Evolutionary conservation across 2,113 vertebrate genomes (phyloP).

Genomic region (Tenrec ecaudatus): DNA sequence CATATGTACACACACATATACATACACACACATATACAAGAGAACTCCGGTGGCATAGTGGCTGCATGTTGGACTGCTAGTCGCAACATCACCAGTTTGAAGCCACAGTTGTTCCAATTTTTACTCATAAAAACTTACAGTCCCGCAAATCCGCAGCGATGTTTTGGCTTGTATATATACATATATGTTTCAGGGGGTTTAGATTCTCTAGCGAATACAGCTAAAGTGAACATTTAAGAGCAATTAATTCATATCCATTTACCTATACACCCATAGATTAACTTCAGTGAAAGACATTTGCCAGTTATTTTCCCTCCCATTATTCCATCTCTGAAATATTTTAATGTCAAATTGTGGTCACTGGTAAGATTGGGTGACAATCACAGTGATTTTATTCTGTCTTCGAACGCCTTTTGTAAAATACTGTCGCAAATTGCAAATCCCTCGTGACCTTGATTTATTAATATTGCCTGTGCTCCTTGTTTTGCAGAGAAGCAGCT

Average conservation of each 20-base stretch:
- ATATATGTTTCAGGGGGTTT: no score
- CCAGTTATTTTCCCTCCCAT: conserved; percentile 58
- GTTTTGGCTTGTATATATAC: no score
- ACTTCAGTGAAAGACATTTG: conserved; percentile 63
- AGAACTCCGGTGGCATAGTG: no score
- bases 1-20: no score
- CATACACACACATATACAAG: no score
- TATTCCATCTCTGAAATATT: conserved; percentile 56
- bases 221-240: no score
- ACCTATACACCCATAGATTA: neutral
- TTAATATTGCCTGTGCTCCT: conserved; percentile 64
- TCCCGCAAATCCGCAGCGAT: no score
- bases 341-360: conserved; percentile 62
- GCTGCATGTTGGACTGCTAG: no score
- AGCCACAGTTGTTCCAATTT: no score
- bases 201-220: no score
- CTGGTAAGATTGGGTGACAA: conserved; percentile 73
- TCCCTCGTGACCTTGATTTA: conserved; percentile 69
- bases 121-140: no score
- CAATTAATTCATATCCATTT: neutral
- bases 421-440: conserved; percentile 26
- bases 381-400: conserved; percentile 76
- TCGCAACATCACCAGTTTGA: no score
- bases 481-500: conserved; percentile 68
- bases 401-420: conserved; percentile 59